Evolutionary conservation across 2,113 vertebrate genomes (phyloP).

Genomic region (Chloropsis cyanopogon): DNA sequence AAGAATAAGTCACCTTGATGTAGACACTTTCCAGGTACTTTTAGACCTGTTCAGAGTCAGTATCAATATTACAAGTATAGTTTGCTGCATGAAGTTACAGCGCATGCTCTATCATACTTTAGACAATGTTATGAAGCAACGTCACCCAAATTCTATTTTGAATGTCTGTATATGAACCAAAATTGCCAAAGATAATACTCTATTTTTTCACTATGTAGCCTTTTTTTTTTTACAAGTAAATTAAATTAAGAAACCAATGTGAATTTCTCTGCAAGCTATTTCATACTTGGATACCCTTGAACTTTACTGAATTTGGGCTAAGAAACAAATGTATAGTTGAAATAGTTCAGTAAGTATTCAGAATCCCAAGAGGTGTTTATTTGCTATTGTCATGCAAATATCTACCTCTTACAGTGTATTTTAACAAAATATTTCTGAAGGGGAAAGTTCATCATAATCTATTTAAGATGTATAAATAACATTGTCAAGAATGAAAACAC

Average conservation of each 20-base stretch:
- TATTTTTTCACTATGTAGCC: constrained; percentile 36
- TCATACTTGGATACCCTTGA: constrained; percentile 73
- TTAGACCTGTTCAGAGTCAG: neutral
- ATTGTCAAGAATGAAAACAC: neutral
- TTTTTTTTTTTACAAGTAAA: constrained; percentile 60
- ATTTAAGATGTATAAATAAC: constrained; percentile 17
- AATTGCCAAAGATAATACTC: constrained; percentile 43
- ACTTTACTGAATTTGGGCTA: constrained; percentile 65
- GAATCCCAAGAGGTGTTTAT: constrained; percentile 50
- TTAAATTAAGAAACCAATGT: constrained; percentile 70
- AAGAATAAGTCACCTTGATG: neutral
- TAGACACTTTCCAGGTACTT: neutral
- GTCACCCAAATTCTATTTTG: neutral
- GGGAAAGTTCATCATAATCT: neutral
- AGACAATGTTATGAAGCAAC: neutral
- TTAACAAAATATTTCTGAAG: neutral
- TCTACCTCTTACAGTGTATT: neutral
- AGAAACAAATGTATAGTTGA: constrained; percentile 61
- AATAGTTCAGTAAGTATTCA: constrained; percentile 54
- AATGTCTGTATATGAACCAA: constrained; percentile 46
- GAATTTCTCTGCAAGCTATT: constrained; percentile 64
- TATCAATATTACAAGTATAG: neutral
- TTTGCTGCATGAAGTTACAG: neutral
- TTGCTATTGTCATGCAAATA: constrained; percentile 37
- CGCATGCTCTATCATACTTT: neutral